A percentile compares a stretch with the other conserved stretches of the same genome.
phyloP scores from a whole-genome alignment of 2,113 vertebrate species.

The Hippocampus abdominalis region DNA sequence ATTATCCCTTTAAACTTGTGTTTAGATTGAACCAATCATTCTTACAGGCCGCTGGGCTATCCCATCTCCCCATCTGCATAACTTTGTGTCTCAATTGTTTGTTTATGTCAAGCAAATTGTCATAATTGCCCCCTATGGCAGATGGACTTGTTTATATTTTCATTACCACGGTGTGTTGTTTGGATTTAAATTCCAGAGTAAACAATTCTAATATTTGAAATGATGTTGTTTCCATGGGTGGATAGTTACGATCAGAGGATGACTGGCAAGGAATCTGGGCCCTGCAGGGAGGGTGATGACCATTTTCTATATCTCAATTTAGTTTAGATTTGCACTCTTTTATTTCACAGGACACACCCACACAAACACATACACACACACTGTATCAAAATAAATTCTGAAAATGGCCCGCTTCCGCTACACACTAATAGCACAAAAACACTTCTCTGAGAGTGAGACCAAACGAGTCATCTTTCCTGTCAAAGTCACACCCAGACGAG shows the following conservation, averaged over 20 bases:
- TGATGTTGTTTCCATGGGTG: background rate
- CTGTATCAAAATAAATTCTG: background rate
- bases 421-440: background rate
- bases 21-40: background rate
- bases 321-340: slow-evolving; percentile 2
- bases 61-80: slow-evolving; percentile 23
- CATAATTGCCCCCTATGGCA: slow-evolving; percentile 49
- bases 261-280: slow-evolving; percentile 14
- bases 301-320: background rate
- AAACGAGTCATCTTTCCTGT: background rate
- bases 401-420: background rate
- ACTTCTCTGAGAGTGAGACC: background rate
- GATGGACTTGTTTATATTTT: slow-evolving; percentile 38
- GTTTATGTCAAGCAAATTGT: slow-evolving; percentile 54
- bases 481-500: background rate
- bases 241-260: slow-evolving; percentile 6
- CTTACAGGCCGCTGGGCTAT: slow-evolving; percentile 3
- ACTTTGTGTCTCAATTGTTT: slow-evolving; percentile 35
- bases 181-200: slow-evolving; percentile 31
- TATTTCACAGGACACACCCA: background rate
- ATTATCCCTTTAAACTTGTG: background rate
- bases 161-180: slow-evolving; percentile 26
- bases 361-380: background rate
- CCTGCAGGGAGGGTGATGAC: slow-evolving; percentile 42
- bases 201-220: slow-evolving; percentile 39